These are phyloP conservation scores for Danaus plexippus DNA, from an alignment of 1,140 invertebrate species.

Conservation along the genomic window DNA sequence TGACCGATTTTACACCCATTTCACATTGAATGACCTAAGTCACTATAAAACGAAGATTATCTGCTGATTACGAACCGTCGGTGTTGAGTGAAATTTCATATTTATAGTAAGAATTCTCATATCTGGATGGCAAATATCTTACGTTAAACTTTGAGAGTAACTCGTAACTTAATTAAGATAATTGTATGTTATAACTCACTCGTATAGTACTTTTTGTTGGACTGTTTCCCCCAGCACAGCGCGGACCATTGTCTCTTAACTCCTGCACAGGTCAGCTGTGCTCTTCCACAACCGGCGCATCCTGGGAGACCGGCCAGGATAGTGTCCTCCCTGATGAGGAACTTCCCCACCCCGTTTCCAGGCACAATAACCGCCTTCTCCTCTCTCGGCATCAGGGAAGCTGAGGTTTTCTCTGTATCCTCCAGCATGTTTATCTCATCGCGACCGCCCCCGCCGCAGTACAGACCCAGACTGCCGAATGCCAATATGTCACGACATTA, in stretches of 20 bases:
- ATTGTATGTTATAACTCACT: too few relatives aligned
- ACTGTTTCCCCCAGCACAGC: slow-evolving; percentile 54
- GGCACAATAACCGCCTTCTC: slow-evolving; percentile 39
- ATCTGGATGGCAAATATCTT: too few relatives aligned
- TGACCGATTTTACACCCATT: too few relatives aligned
- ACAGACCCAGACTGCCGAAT: slow-evolving; percentile 11
- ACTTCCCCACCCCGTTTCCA: slow-evolving; percentile 35
- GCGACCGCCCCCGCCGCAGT: slow-evolving; percentile 11
- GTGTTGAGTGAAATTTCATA: too few relatives aligned
- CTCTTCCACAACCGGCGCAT: slow-evolving; percentile 49
- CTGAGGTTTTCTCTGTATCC: slow-evolving; percentile 28
- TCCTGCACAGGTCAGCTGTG: slow-evolving; percentile 49
- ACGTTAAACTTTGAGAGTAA: too few relatives aligned
- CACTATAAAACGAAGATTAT: too few relatives aligned
- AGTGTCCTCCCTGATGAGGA: slow-evolving; percentile 57
- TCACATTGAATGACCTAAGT: too few relatives aligned
- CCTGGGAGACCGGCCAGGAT: slow-evolving; percentile 44
- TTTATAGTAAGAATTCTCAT: too few relatives aligned
- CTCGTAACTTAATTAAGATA: too few relatives aligned
- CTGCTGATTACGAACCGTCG: too few relatives aligned
- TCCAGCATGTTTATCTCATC: slow-evolving; percentile 1
- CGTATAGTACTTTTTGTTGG: slow-evolving; percentile 56
- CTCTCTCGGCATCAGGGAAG: slow-evolving; percentile 39
- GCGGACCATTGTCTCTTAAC: slow-evolving; percentile 56
- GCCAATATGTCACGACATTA: not conserved